Conservation (phyloP, 2,888 invertebrate species). For the Campoplex capitator region DNA sequence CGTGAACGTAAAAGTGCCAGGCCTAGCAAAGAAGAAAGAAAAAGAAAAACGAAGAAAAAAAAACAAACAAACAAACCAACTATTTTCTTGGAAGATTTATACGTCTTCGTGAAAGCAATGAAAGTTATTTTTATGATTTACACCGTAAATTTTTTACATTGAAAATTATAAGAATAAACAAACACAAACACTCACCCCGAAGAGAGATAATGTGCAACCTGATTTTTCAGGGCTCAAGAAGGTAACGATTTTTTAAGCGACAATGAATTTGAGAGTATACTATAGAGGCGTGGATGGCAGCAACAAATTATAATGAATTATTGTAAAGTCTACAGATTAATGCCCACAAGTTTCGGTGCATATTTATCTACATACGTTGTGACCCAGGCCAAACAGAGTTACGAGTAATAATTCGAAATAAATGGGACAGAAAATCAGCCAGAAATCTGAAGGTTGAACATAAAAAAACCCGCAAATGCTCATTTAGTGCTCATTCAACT, state of each 20-base stretch:
- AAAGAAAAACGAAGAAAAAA: not conserved
- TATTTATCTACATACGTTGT: constrained; percentile 71
- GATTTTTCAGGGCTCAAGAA: constrained; percentile 73
- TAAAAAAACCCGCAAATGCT: not conserved
- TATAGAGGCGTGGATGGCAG: constrained; percentile 70
- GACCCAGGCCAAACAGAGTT: not conserved
- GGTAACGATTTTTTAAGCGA: constrained; percentile 75
- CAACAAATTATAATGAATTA: constrained; percentile 78
- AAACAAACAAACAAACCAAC: constrained; percentile 26
- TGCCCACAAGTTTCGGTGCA: constrained; percentile 80
- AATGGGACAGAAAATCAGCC: not conserved
- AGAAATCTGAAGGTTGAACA: not conserved
- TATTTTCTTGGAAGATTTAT: constrained; percentile 59
- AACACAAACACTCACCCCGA: constrained; percentile 7
- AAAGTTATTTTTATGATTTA: constrained; percentile 70
- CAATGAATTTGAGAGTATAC: constrained; percentile 75
- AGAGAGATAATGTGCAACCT: constrained; percentile 69
- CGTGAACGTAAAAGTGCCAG: constrained; percentile 75
- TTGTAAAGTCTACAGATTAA: constrained; percentile 80
- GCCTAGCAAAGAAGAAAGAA: constrained; percentile 73
- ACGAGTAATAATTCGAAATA: not conserved
- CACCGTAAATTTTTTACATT: constrained; percentile 62
- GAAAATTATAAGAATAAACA: constrained; percentile 51
- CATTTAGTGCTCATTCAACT: not conserved
- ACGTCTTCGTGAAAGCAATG: constrained; percentile 64